Conservation (phyloP, 2,888 invertebrate genomes). For the Clitarchus hookeri region DNA sequence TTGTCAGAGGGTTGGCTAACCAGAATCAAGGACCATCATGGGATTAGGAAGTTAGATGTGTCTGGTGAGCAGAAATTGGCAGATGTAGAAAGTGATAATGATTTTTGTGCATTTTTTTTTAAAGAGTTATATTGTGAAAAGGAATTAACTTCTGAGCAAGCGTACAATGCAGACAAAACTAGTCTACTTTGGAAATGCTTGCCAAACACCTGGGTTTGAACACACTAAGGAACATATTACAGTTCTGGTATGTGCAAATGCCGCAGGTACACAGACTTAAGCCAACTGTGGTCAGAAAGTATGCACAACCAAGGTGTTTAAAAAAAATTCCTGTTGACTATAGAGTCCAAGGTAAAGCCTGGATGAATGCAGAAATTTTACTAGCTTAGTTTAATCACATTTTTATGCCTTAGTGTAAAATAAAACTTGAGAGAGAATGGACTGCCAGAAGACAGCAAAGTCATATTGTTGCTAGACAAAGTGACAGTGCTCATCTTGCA, state of each 20-base stretch:
- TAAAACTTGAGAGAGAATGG: too few species aligned
- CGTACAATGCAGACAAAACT: background rate
- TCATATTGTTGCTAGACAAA: background rate
- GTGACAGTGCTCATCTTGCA: too few species aligned
- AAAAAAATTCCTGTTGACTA: background rate
- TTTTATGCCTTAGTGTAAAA: too few species aligned
- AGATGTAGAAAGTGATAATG: background rate
- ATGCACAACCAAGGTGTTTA: background rate
- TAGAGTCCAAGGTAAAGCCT: background rate
- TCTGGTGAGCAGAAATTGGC: background rate
- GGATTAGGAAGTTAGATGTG: conserved; percentile 1
- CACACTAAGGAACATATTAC: background rate
- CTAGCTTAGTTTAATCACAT: too few species aligned
- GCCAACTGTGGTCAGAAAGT: background rate
- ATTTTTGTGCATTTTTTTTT: background rate
- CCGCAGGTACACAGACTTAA: background rate
- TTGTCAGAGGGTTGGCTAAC: background rate
- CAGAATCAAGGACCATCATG: background rate
- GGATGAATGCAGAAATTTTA: background rate
- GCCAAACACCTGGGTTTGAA: background rate
- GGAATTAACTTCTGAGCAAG: background rate
- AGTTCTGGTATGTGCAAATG: background rate
- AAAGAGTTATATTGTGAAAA: background rate
- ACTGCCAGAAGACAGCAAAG: background rate
- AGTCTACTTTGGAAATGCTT: background rate